Evolutionary conservation across 2,888 invertebrate genomes (phyloP), one percentile per base, ranked within the genome.

Genomic region (Julus scanicus): DNA sequence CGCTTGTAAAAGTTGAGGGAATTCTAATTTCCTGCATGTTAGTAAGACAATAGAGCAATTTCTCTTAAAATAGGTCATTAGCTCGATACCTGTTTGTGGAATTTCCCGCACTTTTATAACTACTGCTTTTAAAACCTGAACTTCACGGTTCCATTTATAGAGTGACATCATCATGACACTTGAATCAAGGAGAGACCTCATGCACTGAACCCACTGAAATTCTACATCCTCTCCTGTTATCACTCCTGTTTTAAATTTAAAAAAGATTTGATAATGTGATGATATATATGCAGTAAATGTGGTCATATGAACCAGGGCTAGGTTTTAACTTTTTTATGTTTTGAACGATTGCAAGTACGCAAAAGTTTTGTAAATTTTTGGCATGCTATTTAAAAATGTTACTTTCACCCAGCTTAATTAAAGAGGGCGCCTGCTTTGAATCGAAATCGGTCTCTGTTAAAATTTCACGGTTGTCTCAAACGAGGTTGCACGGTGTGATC

Each of bases 11-110:
- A 37, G 11, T 37, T 80, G 37, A 80, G 80, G 37, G 80, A 80
- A 80, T 37, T 80, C 80, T 29, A 80, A 80, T 80, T 80, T 80
- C 37, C 80, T 80, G 80, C 80, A 80, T 80, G 13, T 80, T 80
- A 80, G 80, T 11, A 11, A 80, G 80, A 80, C 80, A 80, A 80
- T 80, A 13, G 80, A 80, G 37, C 80, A 80, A 80, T 80, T 80
- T 80, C 80, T 80, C 80, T 13, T 6, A 80, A 80, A 80, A 37
- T 80, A 20, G 80, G 80, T 80, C 80, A 80, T 80, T 80, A 80
- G 80, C 80, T 37, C 37, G 11, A 20, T 29, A 29, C 37, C 80
- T 37, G 80, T 11, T 80, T 37, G 13, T 37, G 80, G 80, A 13
- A 80, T 37, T 80, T 37, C 37, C 80, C 37, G 80, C 44, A 44